Evolutionary conservation across 2,888 invertebrate genomes (phyloP), one percentile per base, ranked within the genome.

Genomic region (Operophtera brumata): DNA sequence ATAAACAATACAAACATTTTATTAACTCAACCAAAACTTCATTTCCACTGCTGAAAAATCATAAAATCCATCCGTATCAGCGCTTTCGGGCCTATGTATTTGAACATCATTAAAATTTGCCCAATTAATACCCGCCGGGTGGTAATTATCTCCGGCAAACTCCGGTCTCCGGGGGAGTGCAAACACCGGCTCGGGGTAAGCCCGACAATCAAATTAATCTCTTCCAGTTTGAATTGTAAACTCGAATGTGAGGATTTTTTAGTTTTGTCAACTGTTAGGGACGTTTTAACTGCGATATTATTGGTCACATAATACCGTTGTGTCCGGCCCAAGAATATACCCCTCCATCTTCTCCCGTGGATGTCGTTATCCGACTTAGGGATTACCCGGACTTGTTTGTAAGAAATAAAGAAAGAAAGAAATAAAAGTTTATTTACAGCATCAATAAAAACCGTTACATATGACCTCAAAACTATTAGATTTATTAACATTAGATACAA

Each of bases 61-160:
- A 39, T 14, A 42, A 53, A 48, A 52, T 32, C 34, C 26, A 45
- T 39, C 36, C 7, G 37, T 28, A 28, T 57, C 52, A 46, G 52
- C 57, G 32, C 36, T 41, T 50, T 43, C 20, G 39, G 11, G 43
- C 40, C 48, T 42, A 32, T 54, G 37, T 61, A 61, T 61, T 61
- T 61, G 54, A 54, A 56, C 54, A 58, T 62, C 60, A 62, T 62
- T 62, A 62, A 62, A 62, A 60, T 60, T 53, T 55, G 53, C 44
- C 60, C 62, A 62, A 62, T 62, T 62, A 62, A 62, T 60, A 58
- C 48, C 39, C n/a, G 43, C 34, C 12, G 45, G 44, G 47, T 52
- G 54, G 58, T 62, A 62, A 62, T 62, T 60, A 62, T 45, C 57
- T 30, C 57, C 37, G 11, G 53, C 54, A 45, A 44, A 34, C 56